Conservation (phyloP, 1,140 invertebrate genomes). For the roundworm (Caenorhabditis elegans) region DNA sequence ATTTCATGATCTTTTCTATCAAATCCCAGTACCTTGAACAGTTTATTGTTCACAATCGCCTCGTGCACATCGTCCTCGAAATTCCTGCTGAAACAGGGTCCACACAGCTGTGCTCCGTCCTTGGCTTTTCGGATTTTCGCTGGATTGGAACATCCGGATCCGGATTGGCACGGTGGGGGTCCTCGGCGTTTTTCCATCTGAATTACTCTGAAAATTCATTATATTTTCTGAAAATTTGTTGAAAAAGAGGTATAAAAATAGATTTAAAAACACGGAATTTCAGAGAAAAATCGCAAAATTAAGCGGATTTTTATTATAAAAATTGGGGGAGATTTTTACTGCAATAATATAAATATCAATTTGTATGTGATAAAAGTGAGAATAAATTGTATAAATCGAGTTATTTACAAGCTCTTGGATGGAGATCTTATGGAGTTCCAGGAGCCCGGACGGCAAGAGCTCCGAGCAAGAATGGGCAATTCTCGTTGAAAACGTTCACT, state of each 20-base stretch:
- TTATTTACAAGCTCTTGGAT: no score
- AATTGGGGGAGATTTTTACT: no score
- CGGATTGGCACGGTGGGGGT: conserved; percentile 3
- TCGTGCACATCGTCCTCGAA: conserved; percentile 35
- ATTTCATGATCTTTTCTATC: no score
- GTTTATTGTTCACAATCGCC: background rate
- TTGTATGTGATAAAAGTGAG: background rate
- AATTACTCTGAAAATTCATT: background rate
- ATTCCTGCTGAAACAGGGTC: background rate
- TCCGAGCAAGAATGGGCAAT: conserved; percentile 38
- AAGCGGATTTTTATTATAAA: no score
- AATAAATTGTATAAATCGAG: background rate
- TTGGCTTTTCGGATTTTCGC: conserved; percentile 21
- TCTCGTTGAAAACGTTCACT: conserved; percentile 26
- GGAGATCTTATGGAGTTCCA: background rate
- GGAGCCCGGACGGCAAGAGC: conserved; percentile 1
- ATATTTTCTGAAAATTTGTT: no score
- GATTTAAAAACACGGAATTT: no score
- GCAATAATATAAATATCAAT: no score
- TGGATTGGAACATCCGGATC: background rate
- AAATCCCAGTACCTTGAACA: conserved; percentile 27
- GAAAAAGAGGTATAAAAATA: no score
- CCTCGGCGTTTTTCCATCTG: background rate
- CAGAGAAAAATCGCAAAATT: no score
- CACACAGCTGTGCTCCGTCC: conserved; percentile 27